phyloP scores from a whole-genome alignment of 2,797 vertebrate genomes.

The Eulemur coronatus region DNA sequence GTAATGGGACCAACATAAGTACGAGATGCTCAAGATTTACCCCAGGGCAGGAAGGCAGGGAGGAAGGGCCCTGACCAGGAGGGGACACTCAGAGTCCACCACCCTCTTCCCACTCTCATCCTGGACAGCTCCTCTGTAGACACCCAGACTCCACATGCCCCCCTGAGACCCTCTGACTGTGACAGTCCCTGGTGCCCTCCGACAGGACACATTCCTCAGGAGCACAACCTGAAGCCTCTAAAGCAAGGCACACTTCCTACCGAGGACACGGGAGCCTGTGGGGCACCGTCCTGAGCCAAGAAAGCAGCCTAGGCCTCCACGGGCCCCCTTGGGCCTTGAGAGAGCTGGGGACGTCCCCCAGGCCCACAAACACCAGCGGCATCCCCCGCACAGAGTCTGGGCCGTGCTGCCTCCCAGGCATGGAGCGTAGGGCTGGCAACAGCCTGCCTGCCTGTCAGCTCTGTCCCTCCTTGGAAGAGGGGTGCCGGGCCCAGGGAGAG shows the following conservation, averaged over 20 bases:
- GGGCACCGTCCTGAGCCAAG: background rate
- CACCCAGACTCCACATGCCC: rapidly evolving
- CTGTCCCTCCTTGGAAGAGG: background rate
- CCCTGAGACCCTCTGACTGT: background rate
- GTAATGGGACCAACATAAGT: background rate
- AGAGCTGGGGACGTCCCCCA: background rate
- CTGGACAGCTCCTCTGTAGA: background rate
- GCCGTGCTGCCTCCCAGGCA: rapidly evolving
- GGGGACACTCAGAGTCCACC: background rate
- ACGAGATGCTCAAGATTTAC: background rate
- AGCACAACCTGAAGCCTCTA: background rate
- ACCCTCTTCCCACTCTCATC: background rate
- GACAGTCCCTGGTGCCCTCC: background rate
- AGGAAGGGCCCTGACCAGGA: background rate
- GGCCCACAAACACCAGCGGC: background rate
- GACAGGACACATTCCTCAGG: background rate
- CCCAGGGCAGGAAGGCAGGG: background rate
- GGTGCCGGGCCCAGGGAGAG: background rate
- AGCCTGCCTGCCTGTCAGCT: background rate
- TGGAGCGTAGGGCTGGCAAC: background rate
- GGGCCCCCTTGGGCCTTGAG: background rate
- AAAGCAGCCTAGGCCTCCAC: background rate
- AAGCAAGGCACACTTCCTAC: background rate
- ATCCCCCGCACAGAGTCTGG: background rate
- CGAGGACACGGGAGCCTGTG: background rate